Base-by-base conservation (phyloP, 2,797 vertebrate species). In the Oreochromis grahami region DNA sequence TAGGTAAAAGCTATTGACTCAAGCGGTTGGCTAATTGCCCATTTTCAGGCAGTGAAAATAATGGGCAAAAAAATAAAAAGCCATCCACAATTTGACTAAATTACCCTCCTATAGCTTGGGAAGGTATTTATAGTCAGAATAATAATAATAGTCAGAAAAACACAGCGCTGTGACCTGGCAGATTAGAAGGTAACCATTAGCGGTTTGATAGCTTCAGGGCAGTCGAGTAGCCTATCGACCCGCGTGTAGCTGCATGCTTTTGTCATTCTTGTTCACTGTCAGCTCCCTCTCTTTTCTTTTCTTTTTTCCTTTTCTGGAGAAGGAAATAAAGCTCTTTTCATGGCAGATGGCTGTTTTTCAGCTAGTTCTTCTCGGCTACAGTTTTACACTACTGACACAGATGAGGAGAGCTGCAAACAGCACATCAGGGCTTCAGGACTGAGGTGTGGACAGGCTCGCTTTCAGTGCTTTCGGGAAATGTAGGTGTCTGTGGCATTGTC, bases 11-110 rank as follows among this genome's bases (percentile, higher is more conserved):
- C 72, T 79, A 82, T 81, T 87, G 84, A 38, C 43, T 91, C 86
- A 87, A 90, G 45, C 32, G 29, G 86, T 17, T 50, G 53, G 76
- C 80, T 91, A 92, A 92, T 86, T 88, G 88, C 50, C 77, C 70
- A 50, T 86, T 84, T 85, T 87, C 55, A 89, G 41, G 81, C 38
- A 29, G 65, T n/a, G 81, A 70, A 91, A 86, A 91, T 83, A 89
- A 86, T 82, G 38, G 56, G 38, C 78, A 77, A 78, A 78, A 65
- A 83, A 88, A 86, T 86, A 60, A 80, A 83, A 84, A 81, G 63
- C 82, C 5, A 5, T 80, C 78, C 34, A 74, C 89, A 86, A 78
- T 80, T 32, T 76, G 78, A 58, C 81, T 88, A 88, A 91, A 90
- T 91, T 65, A 82, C 77, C 80, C 78, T 83, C 13, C 76, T 86